A percentile compares a stretch with the other conserved stretches of the same genome.
Evolutionary conservation across 2,113 vertebrate genomes (phyloP).

Genomic region (Periophthalmus modestus): DNA sequence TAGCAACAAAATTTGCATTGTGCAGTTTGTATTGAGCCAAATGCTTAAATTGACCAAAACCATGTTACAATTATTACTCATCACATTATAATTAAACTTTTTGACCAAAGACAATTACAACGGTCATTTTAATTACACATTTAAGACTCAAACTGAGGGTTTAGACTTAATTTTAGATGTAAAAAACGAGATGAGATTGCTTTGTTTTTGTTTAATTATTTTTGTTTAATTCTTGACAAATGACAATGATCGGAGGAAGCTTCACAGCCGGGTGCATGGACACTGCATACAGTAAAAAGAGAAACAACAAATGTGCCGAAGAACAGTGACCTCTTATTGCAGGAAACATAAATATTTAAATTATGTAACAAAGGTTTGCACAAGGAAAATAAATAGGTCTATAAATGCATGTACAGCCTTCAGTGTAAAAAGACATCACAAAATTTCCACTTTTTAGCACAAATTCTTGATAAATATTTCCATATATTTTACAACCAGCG

Average conservation of each 20-base stretch:
- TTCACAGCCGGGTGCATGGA: constrained; percentile 56
- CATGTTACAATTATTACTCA: too few species aligned
- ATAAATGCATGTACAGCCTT: constrained; percentile 58
- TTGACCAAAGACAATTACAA: too few species aligned
- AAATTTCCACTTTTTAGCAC: constrained; percentile 54
- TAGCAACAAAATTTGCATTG: too few species aligned
- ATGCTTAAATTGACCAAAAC: too few species aligned
- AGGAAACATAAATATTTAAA: constrained; percentile 68
- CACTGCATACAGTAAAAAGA: constrained; percentile 52
- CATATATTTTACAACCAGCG: constrained; percentile 1
- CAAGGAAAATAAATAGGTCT: constrained; percentile 52
- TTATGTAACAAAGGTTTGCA: constrained; percentile 58
- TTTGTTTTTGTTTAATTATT: neutral
- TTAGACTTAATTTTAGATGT: too few species aligned
- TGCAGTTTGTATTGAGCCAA: too few species aligned
- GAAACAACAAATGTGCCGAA: constrained; percentile 24
- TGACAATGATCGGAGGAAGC: constrained; percentile 36
- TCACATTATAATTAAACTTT: too few species aligned
- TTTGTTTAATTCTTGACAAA: constrained; percentile 60
- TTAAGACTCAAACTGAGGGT: too few species aligned
- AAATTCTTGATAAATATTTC: neutral
- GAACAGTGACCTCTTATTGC: constrained; percentile 52
- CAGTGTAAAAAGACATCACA: constrained; percentile 40
- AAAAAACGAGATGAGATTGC: too few species aligned
- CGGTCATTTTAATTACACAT: too few species aligned